phyloP scores from a whole-genome alignment of 2,113 vertebrate species.

The Apus apus region DNA sequence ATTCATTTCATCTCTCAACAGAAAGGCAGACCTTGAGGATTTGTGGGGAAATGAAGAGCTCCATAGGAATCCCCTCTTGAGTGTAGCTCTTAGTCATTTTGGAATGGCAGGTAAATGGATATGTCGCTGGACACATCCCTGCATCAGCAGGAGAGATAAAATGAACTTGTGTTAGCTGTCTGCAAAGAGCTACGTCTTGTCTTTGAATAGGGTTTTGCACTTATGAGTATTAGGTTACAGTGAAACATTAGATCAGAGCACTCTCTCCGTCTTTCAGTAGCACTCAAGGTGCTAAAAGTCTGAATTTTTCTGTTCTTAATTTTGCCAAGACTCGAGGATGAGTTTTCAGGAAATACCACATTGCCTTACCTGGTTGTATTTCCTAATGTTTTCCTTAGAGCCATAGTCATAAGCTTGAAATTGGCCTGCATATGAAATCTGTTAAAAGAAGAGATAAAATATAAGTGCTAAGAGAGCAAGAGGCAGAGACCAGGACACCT shows the following conservation, averaged over 20 bases:
- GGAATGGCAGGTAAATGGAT: too few relatives aligned
- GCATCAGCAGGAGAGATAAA: background rate
- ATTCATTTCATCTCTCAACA: too few relatives aligned
- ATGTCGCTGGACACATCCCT: background rate
- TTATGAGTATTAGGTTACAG: background rate
- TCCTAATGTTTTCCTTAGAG: slow-evolving; percentile 30
- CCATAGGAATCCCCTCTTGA: too few relatives aligned
- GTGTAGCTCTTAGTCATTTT: background rate
- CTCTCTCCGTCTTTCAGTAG: background rate
- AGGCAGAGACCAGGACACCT: background rate
- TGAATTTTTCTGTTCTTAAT: background rate
- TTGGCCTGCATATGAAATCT: background rate
- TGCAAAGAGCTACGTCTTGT: background rate
- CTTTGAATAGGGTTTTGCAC: background rate
- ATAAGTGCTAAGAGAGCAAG: background rate
- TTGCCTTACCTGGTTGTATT: slow-evolving; percentile 54
- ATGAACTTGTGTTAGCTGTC: background rate
- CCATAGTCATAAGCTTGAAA: slow-evolving; percentile 55
- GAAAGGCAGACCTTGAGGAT: too few relatives aligned
- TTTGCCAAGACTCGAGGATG: background rate
- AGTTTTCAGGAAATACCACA: background rate
- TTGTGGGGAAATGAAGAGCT: too few relatives aligned
- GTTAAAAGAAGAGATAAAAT: background rate
- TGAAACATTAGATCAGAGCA: background rate
- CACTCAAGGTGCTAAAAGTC: background rate